Base-by-base conservation (phyloP, 2,888 invertebrate species). In the Thymelicus lineola region DNA sequence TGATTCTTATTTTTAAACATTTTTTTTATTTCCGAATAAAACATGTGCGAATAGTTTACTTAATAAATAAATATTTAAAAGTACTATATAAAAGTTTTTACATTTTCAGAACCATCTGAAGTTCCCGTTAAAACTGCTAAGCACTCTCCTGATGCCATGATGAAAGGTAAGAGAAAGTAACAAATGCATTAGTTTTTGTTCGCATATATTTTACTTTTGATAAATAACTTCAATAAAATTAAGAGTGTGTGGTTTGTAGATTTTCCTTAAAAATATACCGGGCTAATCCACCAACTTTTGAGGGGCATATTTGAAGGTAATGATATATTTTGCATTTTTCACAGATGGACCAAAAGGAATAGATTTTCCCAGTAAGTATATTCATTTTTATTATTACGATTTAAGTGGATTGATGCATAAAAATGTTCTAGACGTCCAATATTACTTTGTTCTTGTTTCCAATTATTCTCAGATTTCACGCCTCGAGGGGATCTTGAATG, bases 21-120 rank as follows among this genome's bases (percentile, higher is more conserved):
- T 42, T 17, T 17, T n/a, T n/a, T 17, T 7, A 17, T 50, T 50
- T 45, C 12, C 12, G 48, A 9, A 17, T 12, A 17, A 50, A 50
- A 50, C 15, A 50, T 1, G 15, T 50, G 48, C 15, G 9, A 17
- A 17, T 17, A 50, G 2, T 17, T 50, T 3, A 17, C 6, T 7
- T 50, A 6, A 15, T 17, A 50, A 7, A 17, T 50, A 20, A 28
- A 28, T 12, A 28, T 28, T 12, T 7, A 38, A 50, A 55, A 2
- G 7, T 50, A 45, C 53, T 42, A 9, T 58, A 48, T 66, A 50
- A 45, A 46, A 45, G 74, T 77, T 75, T 77, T 76, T 67, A 15
- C 42, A 36, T 81, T 80, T 83, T 73, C 86, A 89, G 88, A 84
- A 69, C 65, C 80, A 45, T 74, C 80, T 61, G 82, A 81, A 70